Conservation (phyloP, 2,797 vertebrate genomes). For the Phoxinus dragarum region DNA sequence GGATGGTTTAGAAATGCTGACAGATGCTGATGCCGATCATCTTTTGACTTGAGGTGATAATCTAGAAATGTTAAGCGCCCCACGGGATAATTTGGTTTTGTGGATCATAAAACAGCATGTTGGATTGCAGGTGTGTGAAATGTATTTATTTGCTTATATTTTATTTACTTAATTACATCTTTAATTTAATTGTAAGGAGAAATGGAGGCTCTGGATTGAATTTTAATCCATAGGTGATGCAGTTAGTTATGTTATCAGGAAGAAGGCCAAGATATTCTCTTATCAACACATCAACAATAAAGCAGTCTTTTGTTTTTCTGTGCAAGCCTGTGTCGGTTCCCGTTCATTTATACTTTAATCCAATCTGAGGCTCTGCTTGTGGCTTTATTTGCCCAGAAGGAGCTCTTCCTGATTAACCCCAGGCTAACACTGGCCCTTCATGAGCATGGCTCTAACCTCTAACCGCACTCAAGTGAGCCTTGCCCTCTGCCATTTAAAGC, state of each 20-base stretch:
- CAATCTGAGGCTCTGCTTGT: background rate
- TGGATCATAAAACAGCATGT: background rate
- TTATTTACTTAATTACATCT: background rate
- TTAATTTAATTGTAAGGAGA: background rate
- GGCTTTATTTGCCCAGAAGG: background rate
- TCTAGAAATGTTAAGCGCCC: background rate
- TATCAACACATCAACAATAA: background rate
- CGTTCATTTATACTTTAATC: background rate
- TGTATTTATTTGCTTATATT: background rate
- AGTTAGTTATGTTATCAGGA: conserved; percentile 7
- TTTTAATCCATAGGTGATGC: background rate
- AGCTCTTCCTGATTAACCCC: conserved; percentile 23
- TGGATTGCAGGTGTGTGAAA: background rate
- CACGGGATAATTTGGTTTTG: background rate
- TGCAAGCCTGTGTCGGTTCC: background rate
- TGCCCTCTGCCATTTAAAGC: conserved; percentile 72
- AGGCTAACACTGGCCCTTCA: conserved; percentile 60
- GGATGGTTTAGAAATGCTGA: conserved; percentile 20
- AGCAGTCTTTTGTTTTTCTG: background rate
- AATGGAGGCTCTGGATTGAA: background rate
- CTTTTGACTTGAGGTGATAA: conserved; percentile 2
- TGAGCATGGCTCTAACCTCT: conserved; percentile 59
- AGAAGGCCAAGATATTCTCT: conserved; percentile 1
- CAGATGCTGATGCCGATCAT: conserved; percentile 8
- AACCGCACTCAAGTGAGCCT: conserved; percentile 59